Percentiles rank a stretch among this genome's conserved stretches.
These are phyloP conservation scores for Chaetops frenatus DNA, from an alignment of 2,113 vertebrate species.

Conservation along the genomic window DNA sequence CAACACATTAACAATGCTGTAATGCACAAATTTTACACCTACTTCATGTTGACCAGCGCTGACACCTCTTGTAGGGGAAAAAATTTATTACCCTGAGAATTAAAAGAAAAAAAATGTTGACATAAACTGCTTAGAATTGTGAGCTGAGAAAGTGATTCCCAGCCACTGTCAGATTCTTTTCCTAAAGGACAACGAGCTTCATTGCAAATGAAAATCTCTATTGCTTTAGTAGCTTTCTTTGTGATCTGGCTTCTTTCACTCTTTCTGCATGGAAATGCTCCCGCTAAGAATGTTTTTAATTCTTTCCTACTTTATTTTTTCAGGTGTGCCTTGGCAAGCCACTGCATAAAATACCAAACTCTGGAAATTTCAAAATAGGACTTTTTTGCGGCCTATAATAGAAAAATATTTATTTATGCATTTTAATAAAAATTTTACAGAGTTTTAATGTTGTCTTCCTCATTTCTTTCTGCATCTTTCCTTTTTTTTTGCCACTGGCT, in stretches of 20 bases:
- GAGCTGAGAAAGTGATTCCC: background rate
- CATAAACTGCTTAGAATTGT: background rate
- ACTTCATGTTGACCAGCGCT: background rate
- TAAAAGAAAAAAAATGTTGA: background rate
- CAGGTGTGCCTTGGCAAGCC: background rate
- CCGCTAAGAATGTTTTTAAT: background rate
- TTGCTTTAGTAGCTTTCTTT: background rate
- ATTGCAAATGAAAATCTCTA: background rate
- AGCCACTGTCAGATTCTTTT: background rate
- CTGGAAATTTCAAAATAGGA: background rate
- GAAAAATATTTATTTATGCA: background rate
- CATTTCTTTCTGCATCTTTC: background rate
- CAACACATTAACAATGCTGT: background rate
- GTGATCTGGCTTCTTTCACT: background rate
- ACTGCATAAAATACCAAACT: background rate
- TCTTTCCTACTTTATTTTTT: background rate
- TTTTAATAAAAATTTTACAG: background rate
- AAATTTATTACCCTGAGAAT: conserved; percentile 1
- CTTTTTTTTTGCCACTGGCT: background rate
- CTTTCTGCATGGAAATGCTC: background rate
- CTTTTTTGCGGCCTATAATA: background rate
- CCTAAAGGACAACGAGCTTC: background rate
- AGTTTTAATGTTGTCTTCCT: background rate
- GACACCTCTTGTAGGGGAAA: conserved; percentile 21
- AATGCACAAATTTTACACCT: conserved; percentile 14